Evolutionary conservation across 2,888 invertebrate species (phyloP), one percentile per base, ranked within the genome.

Genomic region (Sphaerophoria rueppellii): DNA sequence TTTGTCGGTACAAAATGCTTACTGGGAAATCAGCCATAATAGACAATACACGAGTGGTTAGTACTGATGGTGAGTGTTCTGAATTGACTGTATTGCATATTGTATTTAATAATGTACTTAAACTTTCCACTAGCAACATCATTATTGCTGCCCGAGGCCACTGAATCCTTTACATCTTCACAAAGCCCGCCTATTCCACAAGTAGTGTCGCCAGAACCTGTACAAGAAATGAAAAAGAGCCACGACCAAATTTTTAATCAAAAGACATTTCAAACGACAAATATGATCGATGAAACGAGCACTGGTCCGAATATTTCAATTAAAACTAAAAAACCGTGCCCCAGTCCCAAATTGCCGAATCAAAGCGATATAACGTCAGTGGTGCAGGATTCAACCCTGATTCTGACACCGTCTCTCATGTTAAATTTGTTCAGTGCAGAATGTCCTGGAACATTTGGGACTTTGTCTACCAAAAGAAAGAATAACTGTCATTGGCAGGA

Each of bases 1-100:
- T 88, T 75, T 87, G 87, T 11, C 87, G 88, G 4, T 89, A 88
- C 61, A 89, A 89, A 65, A 87, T 88, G 82, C 74, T 79, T 0
- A 72, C 85, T 7, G 85, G 76, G 4, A 85, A 85, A 40, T 81
- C 85, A 14, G 85, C 85, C 4, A 37, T 81, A 0, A n/a, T 85
- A 1, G 69, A 61, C 5, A 81, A 73, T 55, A 43, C 52, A 6
- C 24, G 40, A 5, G 54, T 48, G 16, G 60, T 71, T 6, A 35
- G 71, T 6, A 43, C 61, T 9, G 52, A 55, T 37, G 50, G 69
- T 7, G 24, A 46, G 9, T 9, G 4, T 7, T 43, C 58, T 24
- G 24, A 24, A 24, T 24, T 24, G 24, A 24, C 24, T 24, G 24
- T 24, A 24, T 24, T 24, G 24, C n/a, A 24, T 24, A 24, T 24